Evolutionary conservation across 2,888 invertebrate species (phyloP).

Genomic region (Ophion slaviceki): DNA sequence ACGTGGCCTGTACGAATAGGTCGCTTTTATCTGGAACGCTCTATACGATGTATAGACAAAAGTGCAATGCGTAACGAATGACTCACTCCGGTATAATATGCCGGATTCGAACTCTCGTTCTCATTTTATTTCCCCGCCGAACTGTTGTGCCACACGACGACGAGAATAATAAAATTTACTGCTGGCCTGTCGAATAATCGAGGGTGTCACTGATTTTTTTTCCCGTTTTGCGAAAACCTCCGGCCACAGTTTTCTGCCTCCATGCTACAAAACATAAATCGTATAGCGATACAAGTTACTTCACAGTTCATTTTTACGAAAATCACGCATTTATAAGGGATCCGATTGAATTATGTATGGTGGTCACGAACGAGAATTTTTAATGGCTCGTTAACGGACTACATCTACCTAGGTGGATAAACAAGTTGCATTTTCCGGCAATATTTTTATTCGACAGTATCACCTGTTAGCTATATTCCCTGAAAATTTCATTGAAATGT

Average conservation of each 20-base stretch:
- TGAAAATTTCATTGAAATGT: too few species aligned
- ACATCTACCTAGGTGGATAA: too few species aligned
- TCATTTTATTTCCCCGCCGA: conserved; percentile 50
- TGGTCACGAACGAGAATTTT: too few species aligned
- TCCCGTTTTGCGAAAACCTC: conserved; percentile 17
- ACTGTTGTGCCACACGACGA: conserved; percentile 32
- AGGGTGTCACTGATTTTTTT: conserved; percentile 31
- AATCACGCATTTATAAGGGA: background rate
- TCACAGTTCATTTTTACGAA: background rate
- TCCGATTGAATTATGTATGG: too few species aligned
- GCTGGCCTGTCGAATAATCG: conserved; percentile 47
- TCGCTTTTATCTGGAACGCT: background rate
- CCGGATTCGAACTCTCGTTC: conserved; percentile 52
- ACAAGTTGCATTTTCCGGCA: too few species aligned
- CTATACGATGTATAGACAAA: conserved; percentile 24
- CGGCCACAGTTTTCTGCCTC: background rate
- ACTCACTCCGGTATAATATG: conserved; percentile 50
- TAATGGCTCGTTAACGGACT: too few species aligned
- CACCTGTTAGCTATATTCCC: too few species aligned
- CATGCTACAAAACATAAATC: background rate
- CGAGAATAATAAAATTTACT: conserved; percentile 61
- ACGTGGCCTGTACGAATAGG: background rate
- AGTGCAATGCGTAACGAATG: conserved; percentile 60
- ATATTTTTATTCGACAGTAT: too few species aligned
- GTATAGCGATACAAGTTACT: background rate